Percentiles rank a stretch among this genome's conserved stretches.
phyloP scores from a whole-genome alignment of 2,113 vertebrate genomes.

The Cisticola juncidis region DNA sequence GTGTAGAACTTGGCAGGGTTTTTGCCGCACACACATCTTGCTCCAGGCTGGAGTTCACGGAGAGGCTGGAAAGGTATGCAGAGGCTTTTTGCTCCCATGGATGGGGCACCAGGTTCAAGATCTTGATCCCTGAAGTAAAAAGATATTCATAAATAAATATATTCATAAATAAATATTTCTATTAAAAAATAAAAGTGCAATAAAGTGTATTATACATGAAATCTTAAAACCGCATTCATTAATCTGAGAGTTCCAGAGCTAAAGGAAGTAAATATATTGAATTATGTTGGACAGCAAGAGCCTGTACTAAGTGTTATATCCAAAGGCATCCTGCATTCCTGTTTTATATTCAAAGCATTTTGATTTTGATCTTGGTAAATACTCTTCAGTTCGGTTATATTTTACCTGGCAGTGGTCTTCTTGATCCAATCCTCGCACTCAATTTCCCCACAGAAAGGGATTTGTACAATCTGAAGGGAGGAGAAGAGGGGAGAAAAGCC shows the following conservation, averaged over 20 bases:
- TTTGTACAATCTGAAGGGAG: conserved; percentile 86
- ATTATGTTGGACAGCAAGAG: background rate
- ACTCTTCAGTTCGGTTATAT: background rate
- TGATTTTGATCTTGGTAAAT: background rate
- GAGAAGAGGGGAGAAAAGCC: background rate
- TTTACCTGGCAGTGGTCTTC: conserved; percentile 93
- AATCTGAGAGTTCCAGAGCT: background rate
- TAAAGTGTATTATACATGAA: background rate
- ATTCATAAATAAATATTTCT: background rate
- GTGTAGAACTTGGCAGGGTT: conserved; percentile 91
- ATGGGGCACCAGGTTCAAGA: conserved; percentile 93
- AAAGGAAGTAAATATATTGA: background rate
- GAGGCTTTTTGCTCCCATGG: conserved; percentile 98
- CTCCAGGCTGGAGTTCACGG: conserved; percentile 78
- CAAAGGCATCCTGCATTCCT: background rate
- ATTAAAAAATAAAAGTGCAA: background rate
- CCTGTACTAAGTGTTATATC: background rate
- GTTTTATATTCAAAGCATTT: background rate
- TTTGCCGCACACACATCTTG: conserved; percentile 86
- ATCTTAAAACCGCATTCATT: background rate
- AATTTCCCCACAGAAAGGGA: conserved; percentile 94
- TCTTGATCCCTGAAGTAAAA: conserved; percentile 90
- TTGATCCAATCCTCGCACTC: conserved; percentile 98
- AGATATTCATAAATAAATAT: background rate
- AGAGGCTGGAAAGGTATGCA: conserved; percentile 95